Percentiles rank a stretch among this genome's conserved stretches.
Evolutionary conservation across 2,797 vertebrate species (phyloP).

Genomic region (Pangasius sanitwongsei): DNA sequence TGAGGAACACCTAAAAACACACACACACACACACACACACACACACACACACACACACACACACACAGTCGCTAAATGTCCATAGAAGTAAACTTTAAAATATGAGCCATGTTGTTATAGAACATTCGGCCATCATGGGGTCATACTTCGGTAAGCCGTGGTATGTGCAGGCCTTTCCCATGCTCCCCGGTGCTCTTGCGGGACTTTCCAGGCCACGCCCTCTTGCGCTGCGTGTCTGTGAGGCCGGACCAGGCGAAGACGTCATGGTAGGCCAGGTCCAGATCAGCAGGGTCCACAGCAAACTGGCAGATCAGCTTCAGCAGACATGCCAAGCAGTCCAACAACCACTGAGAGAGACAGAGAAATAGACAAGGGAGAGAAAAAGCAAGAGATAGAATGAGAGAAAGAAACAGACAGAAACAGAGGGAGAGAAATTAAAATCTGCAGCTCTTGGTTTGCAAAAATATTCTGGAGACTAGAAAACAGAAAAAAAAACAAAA

Average conservation of each 20-base stretch:
- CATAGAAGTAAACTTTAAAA: background rate
- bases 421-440: background rate
- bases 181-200: conserved; percentile 92
- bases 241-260: conserved; percentile 97
- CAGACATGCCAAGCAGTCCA: conserved; percentile 97
- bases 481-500: background rate
- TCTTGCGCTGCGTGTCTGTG: conserved; percentile 89
- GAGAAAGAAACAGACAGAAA: background rate
- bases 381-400: background rate
- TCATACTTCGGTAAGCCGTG: conserved; percentile 91
- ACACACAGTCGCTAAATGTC: background rate
- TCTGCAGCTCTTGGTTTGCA: background rate
- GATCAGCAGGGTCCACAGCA: conserved; percentile 93
- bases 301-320: conserved; percentile 99
- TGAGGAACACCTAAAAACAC: conserved; percentile 86
- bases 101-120: too few species aligned
- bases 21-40: background rate
- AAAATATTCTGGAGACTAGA: background rate
- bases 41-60: background rate
- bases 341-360: conserved; percentile 83
- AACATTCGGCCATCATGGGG: background rate
- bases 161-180: conserved; percentile 92
- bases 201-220: conserved; percentile 93
- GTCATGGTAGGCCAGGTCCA: conserved; percentile 96
- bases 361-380: background rate